Base-by-base conservation (phyloP, 2,113 vertebrate genomes). In the Bufo gargarizans region DNA sequence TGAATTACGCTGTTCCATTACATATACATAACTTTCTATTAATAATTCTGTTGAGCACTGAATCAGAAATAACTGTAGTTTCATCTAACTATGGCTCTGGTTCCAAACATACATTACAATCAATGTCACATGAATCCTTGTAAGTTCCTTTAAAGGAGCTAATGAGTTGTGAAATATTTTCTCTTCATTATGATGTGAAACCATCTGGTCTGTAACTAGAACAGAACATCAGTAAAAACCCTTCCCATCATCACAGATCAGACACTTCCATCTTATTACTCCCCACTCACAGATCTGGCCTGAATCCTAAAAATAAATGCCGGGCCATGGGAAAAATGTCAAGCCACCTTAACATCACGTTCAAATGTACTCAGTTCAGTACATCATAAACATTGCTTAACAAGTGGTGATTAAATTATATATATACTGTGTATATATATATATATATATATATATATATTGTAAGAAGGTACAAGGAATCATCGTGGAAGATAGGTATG, bases 281-380 rank as follows among this genome's bases (percentile, higher is more conserved):
- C 76, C 33, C 43, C 71, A 76, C 55, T 76, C 33, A 56, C 67
- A 76, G 19, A 59, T 85, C 53, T 85, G 84, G 56, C 72, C 55
- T 63, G 20, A 33, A 77, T 77, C 72, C 71, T 17, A 49, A 50
- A 74, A 49, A 77, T 49, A 86, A 53, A 77, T 20, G 19, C 19
- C 10, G 19, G 84, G 69, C 55, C 84, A 43, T 86, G 84, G 72
- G 84, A 86, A 86, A 84, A 69, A n/a, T 55, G 63, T 84, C 82
- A 69, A n/a, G 16, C 20, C 50, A 83, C 47, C 61, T 83, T 69
- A 83, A 53, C 19, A 69, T 49, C 49, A 84, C n/a, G 14, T 10
- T 55, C 19, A 71, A 14, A 71, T 33, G 49, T 55, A 69, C 19
- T 63, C 8, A 61, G 58, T 50, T 9, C 72, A 20, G 20, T 76